Evolutionary conservation across 2,797 vertebrate genomes (phyloP).

Genomic region (Aeoliscus strigatus): DNA sequence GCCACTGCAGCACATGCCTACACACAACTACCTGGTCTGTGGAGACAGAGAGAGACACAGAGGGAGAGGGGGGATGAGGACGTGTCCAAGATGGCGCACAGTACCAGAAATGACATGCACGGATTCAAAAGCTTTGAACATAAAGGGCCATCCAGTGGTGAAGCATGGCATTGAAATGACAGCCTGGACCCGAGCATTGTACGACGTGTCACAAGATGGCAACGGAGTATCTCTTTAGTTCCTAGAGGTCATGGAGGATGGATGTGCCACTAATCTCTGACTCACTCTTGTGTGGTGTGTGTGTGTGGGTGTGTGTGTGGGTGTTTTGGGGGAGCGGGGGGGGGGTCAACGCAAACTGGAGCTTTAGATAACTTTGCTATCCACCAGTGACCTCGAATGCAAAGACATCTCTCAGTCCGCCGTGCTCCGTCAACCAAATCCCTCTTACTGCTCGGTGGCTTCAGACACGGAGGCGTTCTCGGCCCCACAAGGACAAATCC

Average conservation of each 20-base stretch:
- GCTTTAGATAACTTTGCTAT: slow-evolving; percentile 73
- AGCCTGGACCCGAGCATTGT: slow-evolving; percentile 76
- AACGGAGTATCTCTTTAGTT: slow-evolving; percentile 64
- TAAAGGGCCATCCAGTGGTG: slow-evolving; percentile 55
- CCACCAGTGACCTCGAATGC: slow-evolving; percentile 70
- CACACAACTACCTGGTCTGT: slow-evolving; percentile 8
- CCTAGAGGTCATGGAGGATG: slow-evolving; percentile 66
- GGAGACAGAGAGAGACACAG: slow-evolving; percentile 4
- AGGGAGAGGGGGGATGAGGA: background rate
- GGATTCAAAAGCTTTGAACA: slow-evolving; percentile 61
- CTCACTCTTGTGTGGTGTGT: slow-evolving; percentile 45
- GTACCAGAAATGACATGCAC: slow-evolving; percentile 54
- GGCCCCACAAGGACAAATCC: slow-evolving; percentile 65
- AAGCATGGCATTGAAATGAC: slow-evolving; percentile 73
- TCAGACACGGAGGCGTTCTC: slow-evolving; percentile 62
- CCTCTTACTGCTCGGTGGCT: slow-evolving; percentile 62
- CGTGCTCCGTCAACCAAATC: slow-evolving; percentile 73
- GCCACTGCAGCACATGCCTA: slow-evolving; percentile 1
- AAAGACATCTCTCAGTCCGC: slow-evolving; percentile 44
- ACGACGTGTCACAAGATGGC: slow-evolving; percentile 70
- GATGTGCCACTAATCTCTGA: slow-evolving; percentile 70
- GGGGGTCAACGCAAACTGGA: slow-evolving; percentile 54
- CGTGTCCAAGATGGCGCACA: slow-evolving; percentile 42
- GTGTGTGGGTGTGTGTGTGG: no score
- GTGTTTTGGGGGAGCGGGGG: no score